These are phyloP conservation scores for Peromyscus maniculatus DNA, from an alignment of 2,113 vertebrate genomes.

Conservation along the genomic window DNA sequence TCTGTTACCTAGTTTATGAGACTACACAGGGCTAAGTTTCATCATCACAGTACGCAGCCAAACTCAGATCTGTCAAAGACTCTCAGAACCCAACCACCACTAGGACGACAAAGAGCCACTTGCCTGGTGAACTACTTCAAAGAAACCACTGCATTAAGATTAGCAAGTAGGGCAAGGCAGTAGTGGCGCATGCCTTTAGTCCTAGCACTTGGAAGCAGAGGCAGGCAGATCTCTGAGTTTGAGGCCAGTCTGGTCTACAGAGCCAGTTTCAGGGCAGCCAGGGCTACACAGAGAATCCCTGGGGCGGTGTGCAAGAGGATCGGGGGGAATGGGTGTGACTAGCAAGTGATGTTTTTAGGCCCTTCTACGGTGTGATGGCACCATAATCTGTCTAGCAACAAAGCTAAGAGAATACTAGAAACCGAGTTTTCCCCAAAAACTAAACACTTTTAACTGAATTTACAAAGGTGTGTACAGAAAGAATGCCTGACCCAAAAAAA, in stretches of 20 bases:
- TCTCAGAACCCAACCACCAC: neutral
- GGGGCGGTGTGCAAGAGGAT: no score
- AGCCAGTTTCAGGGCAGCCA: neutral
- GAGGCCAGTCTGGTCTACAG: neutral
- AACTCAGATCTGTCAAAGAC: slow-evolving; percentile 12
- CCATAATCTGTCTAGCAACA: slow-evolving; percentile 1
- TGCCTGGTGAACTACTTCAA: neutral
- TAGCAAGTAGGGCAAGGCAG: neutral
- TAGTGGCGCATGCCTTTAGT: no score
- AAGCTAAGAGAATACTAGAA: slow-evolving; percentile 54
- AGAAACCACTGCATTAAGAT: neutral
- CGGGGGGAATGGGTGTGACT: neutral
- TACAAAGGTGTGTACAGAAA: neutral
- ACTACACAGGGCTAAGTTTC: neutral
- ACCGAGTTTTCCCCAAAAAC: slow-evolving; percentile 2
- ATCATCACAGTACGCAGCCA: neutral
- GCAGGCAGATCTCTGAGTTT: neutral
- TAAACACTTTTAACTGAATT: slow-evolving; percentile 10
- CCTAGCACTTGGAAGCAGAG: neutral
- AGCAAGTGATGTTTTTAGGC: neutral
- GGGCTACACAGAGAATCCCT: neutral
- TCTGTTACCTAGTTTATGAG: neutral
- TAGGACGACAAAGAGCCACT: neutral
- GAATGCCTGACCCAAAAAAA: neutral
- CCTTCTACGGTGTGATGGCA: neutral